A percentile compares a stretch with the other conserved stretches of the same genome.
These are phyloP conservation scores for Coelinius sp. DNA, from an alignment of 2,888 invertebrate genomes.

Conservation along the genomic window DNA sequence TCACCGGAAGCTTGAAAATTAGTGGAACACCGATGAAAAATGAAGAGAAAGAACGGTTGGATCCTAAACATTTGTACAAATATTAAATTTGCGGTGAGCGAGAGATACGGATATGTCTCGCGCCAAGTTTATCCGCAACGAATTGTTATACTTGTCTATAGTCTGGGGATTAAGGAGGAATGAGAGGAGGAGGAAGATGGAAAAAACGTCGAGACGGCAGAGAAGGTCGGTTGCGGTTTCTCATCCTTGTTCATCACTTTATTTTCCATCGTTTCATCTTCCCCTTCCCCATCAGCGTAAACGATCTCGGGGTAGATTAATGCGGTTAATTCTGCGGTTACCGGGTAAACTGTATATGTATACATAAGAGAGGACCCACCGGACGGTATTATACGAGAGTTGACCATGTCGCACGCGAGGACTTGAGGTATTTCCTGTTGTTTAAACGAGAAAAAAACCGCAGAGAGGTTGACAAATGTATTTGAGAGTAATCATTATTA, in stretches of 20 bases:
- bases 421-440: not conserved
- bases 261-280: not conserved
- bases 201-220: not conserved
- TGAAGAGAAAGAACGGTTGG: not conserved
- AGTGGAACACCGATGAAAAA: not conserved
- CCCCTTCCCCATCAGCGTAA: conserved; percentile 26
- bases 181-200: not conserved
- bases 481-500: conserved; percentile 2
- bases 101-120: conserved; percentile 44
- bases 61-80: conserved; percentile 38
- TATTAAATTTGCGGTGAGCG: conserved; percentile 50
- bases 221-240: conserved; percentile 5
- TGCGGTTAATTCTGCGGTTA: conserved; percentile 61
- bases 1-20: conserved; percentile 15
- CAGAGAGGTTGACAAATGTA: conserved; percentile 7
- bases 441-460: conserved; percentile 7
- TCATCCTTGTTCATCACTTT: conserved; percentile 5
- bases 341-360: conserved; percentile 50
- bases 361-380: conserved; percentile 25
- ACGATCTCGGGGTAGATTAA: conserved; percentile 52
- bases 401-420: conserved; percentile 19
- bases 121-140: conserved; percentile 28
- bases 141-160: conserved; percentile 34
- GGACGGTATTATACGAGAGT: not conserved
- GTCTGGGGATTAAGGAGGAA: not conserved